Percentiles rank a stretch among this genome's conserved stretches.
phyloP scores from a whole-genome alignment of 1,140 invertebrate species.

The Aphaenogaster floridana region DNA sequence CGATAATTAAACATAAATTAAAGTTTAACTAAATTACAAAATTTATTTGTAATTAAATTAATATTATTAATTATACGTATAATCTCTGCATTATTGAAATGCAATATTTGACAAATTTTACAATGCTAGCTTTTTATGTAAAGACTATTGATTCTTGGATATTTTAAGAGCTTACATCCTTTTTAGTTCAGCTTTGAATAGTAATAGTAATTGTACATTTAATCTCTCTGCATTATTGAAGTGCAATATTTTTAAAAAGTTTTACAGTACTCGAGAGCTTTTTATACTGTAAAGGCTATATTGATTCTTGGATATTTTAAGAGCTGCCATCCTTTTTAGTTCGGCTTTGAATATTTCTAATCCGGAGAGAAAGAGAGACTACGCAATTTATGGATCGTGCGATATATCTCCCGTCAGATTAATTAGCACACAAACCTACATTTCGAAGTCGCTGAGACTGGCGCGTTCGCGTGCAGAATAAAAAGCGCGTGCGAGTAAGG shows the following conservation, averaged over 20 bases:
- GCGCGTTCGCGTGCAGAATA: conserved; percentile 3
- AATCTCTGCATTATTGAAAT: conserved; percentile 2
- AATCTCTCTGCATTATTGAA: neutral
- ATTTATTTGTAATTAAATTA: neutral
- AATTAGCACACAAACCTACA: conserved; percentile 7
- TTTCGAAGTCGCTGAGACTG: conserved; percentile 7
- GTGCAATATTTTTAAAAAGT: neutral
- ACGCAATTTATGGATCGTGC: neutral
- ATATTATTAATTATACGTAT: neutral
- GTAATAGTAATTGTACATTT: neutral
- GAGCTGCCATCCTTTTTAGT: neutral
- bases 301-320: conserved; percentile 33
- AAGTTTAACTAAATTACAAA: neutral
- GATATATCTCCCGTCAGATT: neutral
- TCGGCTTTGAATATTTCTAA: conserved; percentile 10
- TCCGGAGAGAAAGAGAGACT: conserved; percentile 2
- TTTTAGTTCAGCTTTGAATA: conserved; percentile 8
- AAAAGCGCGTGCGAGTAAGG: conserved; percentile 8
- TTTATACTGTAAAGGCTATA: neutral
- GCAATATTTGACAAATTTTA: neutral
- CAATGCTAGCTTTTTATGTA: neutral
- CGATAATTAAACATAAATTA: conserved; percentile 20
- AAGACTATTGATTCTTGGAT: conserved; percentile 27
- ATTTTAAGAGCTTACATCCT: neutral
- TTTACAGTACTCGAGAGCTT: neutral